Evolutionary conservation across 1,140 invertebrate species (phyloP).

Genomic region (Oryzaephilus surinamensis): DNA sequence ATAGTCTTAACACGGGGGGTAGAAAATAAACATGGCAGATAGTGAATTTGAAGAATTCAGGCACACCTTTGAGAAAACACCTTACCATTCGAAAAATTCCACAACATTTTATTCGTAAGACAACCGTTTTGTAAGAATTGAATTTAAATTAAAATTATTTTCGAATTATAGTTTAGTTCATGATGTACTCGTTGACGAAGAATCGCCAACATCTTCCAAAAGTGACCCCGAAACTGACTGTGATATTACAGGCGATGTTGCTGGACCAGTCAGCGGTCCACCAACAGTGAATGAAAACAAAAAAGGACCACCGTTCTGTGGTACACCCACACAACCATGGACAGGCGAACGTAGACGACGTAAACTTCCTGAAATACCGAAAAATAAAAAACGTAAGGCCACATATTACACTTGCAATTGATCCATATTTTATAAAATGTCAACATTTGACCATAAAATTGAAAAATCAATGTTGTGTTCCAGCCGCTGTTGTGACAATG

Average conservation of each 20-base stretch:
- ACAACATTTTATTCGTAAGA: conserved; percentile 62
- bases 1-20: conserved; percentile 28
- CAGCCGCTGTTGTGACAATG: conserved; percentile 41
- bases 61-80: conserved; percentile 67
- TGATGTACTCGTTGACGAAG: conserved; percentile 64
- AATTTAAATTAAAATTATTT: too few relatives aligned
- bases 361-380: conserved; percentile 78
- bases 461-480: conserved; percentile 25
- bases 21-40: conserved; percentile 65
- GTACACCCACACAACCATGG: conserved; percentile 21
- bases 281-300: too few relatives aligned
- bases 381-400: conserved; percentile 76
- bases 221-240: conserved; percentile 45
- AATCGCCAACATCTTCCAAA: conserved; percentile 63
- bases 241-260: conserved; percentile 27
- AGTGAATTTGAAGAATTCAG: conserved; percentile 87
- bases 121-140: conserved; percentile 5
- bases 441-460: too few relatives aligned
- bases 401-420: too few relatives aligned
- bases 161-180: conserved; percentile 61
- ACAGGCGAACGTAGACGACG: conserved; percentile 56
- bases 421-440: too few relatives aligned
- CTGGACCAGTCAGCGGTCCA: conserved; percentile 8
- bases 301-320: conserved; percentile 15
- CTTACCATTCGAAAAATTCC: conserved; percentile 64